A percentile compares a stretch with the other conserved stretches of the same genome.
These are phyloP conservation scores for Drosophila ironensis DNA, from an alignment of 1,140 invertebrate species.

Conservation along the genomic window DNA sequence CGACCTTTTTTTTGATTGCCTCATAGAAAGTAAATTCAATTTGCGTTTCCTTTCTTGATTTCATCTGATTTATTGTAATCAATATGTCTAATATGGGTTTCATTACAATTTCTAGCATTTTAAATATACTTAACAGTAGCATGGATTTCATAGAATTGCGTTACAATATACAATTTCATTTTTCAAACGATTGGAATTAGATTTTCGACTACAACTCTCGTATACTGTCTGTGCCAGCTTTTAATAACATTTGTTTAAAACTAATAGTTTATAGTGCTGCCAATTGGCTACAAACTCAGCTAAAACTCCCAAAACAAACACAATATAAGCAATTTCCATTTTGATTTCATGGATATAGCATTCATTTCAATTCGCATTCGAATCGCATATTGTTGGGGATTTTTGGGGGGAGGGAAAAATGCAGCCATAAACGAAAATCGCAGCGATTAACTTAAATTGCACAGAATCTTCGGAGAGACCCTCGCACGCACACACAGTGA, in stretches of 20 bases:
- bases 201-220: neutral
- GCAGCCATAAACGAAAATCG: conserved; percentile 65
- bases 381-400: conserved; percentile 2
- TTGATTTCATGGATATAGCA: conserved; percentile 14
- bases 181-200: neutral
- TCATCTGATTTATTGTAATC: neutral
- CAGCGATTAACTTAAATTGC: conserved; percentile 73
- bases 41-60: neutral
- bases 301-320: neutral
- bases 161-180: neutral
- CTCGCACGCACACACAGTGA: conserved; percentile 13
- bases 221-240: conserved; percentile 5
- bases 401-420: conserved; percentile 30
- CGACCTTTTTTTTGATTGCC: too few species aligned
- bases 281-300: conserved; percentile 30
- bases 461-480: conserved; percentile 55
- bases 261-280: conserved; percentile 29
- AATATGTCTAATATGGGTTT: neutral
- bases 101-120: neutral
- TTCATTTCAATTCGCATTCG: conserved; percentile 2
- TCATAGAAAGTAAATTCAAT: neutral
- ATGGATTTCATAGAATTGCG: neutral
- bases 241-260: conserved; percentile 9
- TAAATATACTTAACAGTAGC: neutral
- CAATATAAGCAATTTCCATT: conserved; percentile 11